A percentile compares a stretch with the other conserved stretches of the same genome.
phyloP scores from a whole-genome alignment of 2,797 vertebrate species.

The Poeciliopsis presidionis region DNA sequence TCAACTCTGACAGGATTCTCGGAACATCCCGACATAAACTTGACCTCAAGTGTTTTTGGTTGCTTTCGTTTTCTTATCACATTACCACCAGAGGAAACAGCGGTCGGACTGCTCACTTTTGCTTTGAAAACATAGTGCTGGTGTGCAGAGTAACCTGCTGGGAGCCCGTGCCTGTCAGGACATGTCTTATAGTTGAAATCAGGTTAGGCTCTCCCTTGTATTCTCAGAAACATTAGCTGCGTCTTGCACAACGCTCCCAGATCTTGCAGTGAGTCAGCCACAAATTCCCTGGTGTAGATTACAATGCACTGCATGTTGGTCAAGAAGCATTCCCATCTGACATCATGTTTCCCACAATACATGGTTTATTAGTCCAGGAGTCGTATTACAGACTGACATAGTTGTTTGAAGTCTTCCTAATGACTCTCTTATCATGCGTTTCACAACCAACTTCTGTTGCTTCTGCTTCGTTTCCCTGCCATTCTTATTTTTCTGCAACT shows the following conservation, averaged over 20 bases:
- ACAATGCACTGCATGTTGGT: background rate
- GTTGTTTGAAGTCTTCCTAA: background rate
- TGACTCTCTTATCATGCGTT: background rate
- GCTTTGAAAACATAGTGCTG: background rate
- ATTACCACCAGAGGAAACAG: background rate
- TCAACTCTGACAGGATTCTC: background rate
- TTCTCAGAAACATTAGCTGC: background rate
- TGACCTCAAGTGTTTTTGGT: background rate
- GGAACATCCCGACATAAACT: background rate
- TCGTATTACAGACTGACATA: background rate
- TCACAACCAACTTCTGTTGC: background rate
- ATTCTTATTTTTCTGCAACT: background rate
- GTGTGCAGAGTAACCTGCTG: background rate
- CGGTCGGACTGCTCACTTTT: background rate
- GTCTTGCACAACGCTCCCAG: background rate
- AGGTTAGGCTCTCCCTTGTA: background rate
- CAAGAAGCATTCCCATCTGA: conserved; percentile 2
- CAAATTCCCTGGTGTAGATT: background rate
- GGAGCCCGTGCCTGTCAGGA: background rate
- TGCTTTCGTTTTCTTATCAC: background rate
- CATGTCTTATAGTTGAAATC: no score
- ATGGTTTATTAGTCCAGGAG: background rate
- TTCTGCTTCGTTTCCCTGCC: background rate
- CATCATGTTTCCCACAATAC: background rate
- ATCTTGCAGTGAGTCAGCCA: conserved; percentile 5